These are phyloP conservation scores for Nomada ferruginata DNA, from an alignment of 2,888 invertebrate species.

Conservation along the genomic window DNA sequence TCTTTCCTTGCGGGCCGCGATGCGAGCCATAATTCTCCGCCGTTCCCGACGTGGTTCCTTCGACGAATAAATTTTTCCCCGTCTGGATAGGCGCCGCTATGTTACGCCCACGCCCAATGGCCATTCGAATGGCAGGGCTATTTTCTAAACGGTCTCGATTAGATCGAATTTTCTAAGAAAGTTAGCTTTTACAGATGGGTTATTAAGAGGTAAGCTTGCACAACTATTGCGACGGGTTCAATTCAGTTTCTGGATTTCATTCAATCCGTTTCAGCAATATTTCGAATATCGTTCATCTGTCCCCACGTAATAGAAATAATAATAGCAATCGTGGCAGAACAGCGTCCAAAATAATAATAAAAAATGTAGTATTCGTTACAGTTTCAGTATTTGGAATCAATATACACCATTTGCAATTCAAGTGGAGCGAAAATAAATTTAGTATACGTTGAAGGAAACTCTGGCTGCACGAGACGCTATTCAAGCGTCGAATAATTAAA, in stretches of 20 bases:
- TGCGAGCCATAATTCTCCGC: conserved; percentile 61
- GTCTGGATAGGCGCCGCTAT: conserved; percentile 48
- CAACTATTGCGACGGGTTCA: too few relatives aligned
- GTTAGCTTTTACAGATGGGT: background rate
- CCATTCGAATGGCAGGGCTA: background rate
- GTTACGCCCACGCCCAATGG: conserved; percentile 53
- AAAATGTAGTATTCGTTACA: background rate
- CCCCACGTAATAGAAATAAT: too few relatives aligned
- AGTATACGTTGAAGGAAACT: too few relatives aligned
- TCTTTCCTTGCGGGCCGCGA: conserved; percentile 68
- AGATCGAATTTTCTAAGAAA: conserved; percentile 15
- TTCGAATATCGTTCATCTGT: too few relatives aligned
- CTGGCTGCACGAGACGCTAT: too few relatives aligned
- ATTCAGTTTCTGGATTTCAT: too few relatives aligned
- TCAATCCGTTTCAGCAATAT: too few relatives aligned
- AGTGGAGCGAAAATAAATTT: too few relatives aligned
- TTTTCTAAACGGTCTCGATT: conserved; percentile 20
- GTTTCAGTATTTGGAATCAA: too few relatives aligned
- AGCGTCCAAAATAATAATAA: background rate
- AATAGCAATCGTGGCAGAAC: too few relatives aligned
- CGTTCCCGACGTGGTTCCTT: conserved; percentile 30
- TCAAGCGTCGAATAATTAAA: background rate
- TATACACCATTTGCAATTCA: too few relatives aligned
- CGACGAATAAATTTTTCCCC: conserved; percentile 68
- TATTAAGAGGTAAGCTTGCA: too few relatives aligned